Conservation (phyloP, 92 coral and sea anemone species). For the Micromussa lordhowensis region DNA sequence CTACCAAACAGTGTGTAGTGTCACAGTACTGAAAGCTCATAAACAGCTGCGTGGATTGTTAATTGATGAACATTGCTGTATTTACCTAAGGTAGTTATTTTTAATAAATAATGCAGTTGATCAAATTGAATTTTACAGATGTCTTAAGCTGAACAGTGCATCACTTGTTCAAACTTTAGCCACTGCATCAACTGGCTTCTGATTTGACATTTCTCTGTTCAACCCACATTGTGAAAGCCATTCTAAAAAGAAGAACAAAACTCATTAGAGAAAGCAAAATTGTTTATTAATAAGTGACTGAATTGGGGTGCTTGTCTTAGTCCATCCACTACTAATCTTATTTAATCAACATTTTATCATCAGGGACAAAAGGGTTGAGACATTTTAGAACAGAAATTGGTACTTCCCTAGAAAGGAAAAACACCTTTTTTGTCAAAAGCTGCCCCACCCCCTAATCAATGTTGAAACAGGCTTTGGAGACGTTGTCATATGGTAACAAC, state of each 20-base stretch:
- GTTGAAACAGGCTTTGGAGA: no score
- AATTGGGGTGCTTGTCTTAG: no score
- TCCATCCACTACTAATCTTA: no score
- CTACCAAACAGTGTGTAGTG: background rate
- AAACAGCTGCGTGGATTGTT: background rate
- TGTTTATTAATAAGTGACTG: no score
- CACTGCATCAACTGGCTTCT: slow-evolving; percentile 23
- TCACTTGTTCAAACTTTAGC: background rate
- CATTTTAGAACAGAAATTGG: no score
- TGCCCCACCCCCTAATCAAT: no score
- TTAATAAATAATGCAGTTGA: slow-evolving; percentile 22
- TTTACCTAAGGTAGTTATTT: background rate
- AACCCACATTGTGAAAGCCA: slow-evolving; percentile 46
- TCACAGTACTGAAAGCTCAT: background rate
- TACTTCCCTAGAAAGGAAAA: no score
- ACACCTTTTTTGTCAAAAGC: no score
- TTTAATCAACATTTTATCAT: no score
- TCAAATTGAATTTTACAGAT: background rate
- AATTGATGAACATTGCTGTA: background rate
- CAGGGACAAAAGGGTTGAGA: no score
- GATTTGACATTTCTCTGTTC: slow-evolving; percentile 47
- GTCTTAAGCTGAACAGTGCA: background rate
- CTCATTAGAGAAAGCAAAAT: background rate
- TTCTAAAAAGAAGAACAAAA: slow-evolving; percentile 8
- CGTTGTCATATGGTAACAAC: no score